Base-by-base conservation (phyloP, 2,888 invertebrate genomes). In the Xestobium rufovillosum region DNA sequence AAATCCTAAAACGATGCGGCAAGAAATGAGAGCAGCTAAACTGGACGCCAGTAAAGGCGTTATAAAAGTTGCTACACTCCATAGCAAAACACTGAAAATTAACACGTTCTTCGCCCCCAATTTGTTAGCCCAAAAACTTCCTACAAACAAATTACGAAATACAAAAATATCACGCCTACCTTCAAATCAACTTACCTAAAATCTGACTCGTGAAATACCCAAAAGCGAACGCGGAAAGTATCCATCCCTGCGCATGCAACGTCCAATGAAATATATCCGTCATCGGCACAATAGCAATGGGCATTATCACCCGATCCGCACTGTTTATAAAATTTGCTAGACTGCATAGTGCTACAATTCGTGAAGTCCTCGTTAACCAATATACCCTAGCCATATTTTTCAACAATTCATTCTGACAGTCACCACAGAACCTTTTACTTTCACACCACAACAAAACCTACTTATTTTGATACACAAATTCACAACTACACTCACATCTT, bases 161-260 rank as follows among this genome's bases (percentile, higher is more conserved):
- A 15, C 4, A 35, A 14, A 10, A 4, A 34, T 14, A 3, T 16
- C 14, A 14, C 4, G 8, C 23, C 31, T 43, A 27, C 2, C 15
- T 45, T 11, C 17, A 14, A 31, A 28, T 13, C 3, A 38, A 17
- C 26, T 36, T 51, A 60, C 64, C 65, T 30, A 66, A 47, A 61
- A 82, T 77, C 71, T 82, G 81, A 66, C 81, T 81, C 50, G 80
- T 80, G 53, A 83, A 78, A 56, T 83, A 83, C 16, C 83, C 83
- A 43, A 81, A 76, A 19, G 83, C 80, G 63, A 83, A 83, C 3
- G 83, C 79, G 37, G 81, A 82, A 26, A 81, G 66, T 32, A 83
- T 78, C 80, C 80, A 81, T 33, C 83, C 83, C 56, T 83, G 81
- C 56, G 75, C 75, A 52, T 80, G 75, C 26, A 83, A 61, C 40